Conservation (phyloP, 2,888 invertebrate genomes). For the Pedicia rivosa region DNA sequence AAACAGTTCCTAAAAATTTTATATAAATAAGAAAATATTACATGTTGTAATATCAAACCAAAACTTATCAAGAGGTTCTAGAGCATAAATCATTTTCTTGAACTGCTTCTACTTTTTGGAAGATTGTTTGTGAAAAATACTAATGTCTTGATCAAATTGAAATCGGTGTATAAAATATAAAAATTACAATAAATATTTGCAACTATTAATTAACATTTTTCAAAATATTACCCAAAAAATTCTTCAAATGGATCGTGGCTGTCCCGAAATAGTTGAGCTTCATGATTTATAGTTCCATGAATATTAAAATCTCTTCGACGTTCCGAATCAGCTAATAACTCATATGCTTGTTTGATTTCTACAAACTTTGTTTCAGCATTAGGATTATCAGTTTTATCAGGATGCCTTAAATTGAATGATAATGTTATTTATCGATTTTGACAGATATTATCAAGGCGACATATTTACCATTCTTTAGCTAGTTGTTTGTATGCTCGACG, state of each 20-base stretch:
- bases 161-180: conserved; percentile 46
- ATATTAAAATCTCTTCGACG: conserved; percentile 70
- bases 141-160: conserved; percentile 73
- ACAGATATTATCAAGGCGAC: too few species aligned
- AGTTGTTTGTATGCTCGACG: conserved; percentile 77
- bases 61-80: too few species aligned
- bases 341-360: conserved; percentile 90
- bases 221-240: conserved; percentile 38
- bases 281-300: conserved; percentile 75
- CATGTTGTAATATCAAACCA: too few species aligned
- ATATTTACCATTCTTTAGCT: conserved; percentile 71
- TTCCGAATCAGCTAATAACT: conserved; percentile 73
- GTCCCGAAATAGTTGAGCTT: conserved; percentile 51
- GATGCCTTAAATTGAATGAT: conserved; percentile 54
- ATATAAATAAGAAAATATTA: too few species aligned
- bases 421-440: conserved; percentile 6
- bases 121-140: conserved; percentile 72
- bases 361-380: conserved; percentile 80
- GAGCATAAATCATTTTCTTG: conserved; percentile 67
- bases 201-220: not conserved
- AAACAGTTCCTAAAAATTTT: conserved; percentile 46
- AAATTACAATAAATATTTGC: not conserved
- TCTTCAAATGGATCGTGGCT: conserved; percentile 72
- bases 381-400: conserved; percentile 81
- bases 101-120: conserved; percentile 69